These are phyloP conservation scores for Sabatieria punctata DNA, from an alignment of 2,888 invertebrate genomes.

Conservation along the genomic window DNA sequence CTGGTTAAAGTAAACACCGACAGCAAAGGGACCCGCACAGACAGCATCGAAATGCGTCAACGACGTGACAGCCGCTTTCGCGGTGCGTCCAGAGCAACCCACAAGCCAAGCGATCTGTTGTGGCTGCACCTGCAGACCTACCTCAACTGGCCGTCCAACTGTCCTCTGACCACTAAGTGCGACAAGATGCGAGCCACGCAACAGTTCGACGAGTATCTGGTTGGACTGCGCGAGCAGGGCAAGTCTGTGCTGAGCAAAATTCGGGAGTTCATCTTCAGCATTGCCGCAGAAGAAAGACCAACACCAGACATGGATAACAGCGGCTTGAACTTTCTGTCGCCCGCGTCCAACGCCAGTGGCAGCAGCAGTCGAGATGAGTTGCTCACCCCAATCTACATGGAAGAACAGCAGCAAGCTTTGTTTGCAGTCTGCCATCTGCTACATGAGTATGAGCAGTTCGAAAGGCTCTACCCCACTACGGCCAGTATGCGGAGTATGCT, in stretches of 20 bases:
- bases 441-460: constrained; percentile 11
- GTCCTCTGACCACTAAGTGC: neutral
- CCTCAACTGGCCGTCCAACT: neutral
- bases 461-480: constrained; percentile 13
- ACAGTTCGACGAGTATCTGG: neutral
- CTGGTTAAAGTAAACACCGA: too few species aligned
- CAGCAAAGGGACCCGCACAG: too few species aligned
- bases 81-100: neutral
- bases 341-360: too few species aligned
- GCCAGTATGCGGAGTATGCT: constrained; percentile 11
- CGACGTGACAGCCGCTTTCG: neutral
- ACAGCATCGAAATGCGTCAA: too few species aligned
- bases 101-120: constrained; percentile 18
- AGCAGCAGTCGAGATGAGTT: too few species aligned
- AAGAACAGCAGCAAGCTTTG: too few species aligned
- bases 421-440: constrained; percentile 12
- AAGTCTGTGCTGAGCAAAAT: neutral
- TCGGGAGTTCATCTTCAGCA: neutral
- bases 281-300: too few species aligned
- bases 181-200: neutral
- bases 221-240: neutral
- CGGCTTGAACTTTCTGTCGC: too few species aligned
- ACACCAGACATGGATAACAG: too few species aligned
- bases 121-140: constrained; percentile 20
- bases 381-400: too few species aligned